Base-by-base conservation (phyloP, 1,140 invertebrate species). In the Hyles vespertilio region DNA sequence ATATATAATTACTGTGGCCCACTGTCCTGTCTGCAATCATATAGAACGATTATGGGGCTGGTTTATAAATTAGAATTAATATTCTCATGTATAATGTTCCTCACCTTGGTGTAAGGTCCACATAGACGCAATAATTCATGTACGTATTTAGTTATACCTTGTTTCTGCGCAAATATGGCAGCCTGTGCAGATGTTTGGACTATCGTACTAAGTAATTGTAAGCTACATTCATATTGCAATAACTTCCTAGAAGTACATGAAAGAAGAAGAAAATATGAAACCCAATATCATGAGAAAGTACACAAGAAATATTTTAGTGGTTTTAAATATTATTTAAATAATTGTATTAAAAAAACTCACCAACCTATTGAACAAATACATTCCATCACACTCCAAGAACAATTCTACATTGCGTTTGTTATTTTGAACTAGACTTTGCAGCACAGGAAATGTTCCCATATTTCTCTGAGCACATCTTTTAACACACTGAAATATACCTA, bases 341-440 rank as follows among this genome's bases (percentile, higher is more conserved):
- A 40, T 40, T 5, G 9, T 45, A 43, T 50, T 53, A 3, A 44
- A 10, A 9, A 47, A 47, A 5, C 36, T 57, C 5, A 34, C 6
- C 5, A 51, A 83, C 84, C 79, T 83, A 3, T 62, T 68, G 55
- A 87, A 83, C 49, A 87, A 69, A 9, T 57, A 9, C 33, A 74
- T 56, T 33, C 84, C 84, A 47, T 74, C 61, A 11, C 57, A 59
- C 33, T 78, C 62, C 32, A 77, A 33, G 58, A 87, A 87, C n/a
- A 81, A 43, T 12, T 69, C 33, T 5, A 69, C 60, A 55, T 84
- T 84, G 9, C 56, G 54, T n/a, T 65, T 46, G 47, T 87, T 70
- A 32, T 77, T 64, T 7, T 59, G 40, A 5, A 83, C 34, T 40
- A 87, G 65, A 55, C 73, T 74, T 56, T 77, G 70, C 10, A 83